These are phyloP conservation scores for Tarsius wallacei DNA, from an alignment of 2,797 vertebrate genomes.

Conservation along the genomic window DNA sequence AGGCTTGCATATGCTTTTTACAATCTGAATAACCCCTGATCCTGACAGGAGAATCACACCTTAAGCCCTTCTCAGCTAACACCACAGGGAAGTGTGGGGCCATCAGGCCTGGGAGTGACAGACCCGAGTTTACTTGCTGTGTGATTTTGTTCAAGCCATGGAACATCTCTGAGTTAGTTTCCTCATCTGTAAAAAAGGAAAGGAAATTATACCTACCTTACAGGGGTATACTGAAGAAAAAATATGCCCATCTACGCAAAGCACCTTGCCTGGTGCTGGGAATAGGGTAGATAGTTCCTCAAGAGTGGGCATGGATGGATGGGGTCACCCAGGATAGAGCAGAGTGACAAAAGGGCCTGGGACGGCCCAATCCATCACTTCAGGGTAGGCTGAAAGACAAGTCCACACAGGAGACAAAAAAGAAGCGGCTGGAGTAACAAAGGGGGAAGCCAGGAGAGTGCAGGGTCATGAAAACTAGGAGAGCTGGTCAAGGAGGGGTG, in stretches of 20 bases:
- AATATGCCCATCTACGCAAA: background rate
- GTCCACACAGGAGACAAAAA: background rate
- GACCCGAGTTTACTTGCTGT: background rate
- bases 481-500: too few relatives aligned
- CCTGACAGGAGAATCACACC: background rate
- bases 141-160: constrained; percentile 17
- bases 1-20: background rate
- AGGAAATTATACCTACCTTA: background rate
- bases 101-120: background rate
- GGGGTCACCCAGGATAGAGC: background rate
- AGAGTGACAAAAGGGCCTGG: background rate
- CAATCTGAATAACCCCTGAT: background rate
- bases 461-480: background rate
- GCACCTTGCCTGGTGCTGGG: background rate
- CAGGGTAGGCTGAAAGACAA: background rate
- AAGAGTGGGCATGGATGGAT: background rate
- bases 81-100: background rate
- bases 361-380: background rate
- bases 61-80: background rate
- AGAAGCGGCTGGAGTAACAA: background rate
- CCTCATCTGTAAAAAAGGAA: background rate
- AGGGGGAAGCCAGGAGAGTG: background rate
- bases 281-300: background rate
- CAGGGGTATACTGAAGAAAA: background rate
- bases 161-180: background rate